A percentile compares a stretch with the other conserved stretches of the same genome.
phyloP scores from a whole-genome alignment of 1,140 invertebrate genomes.

The Coelopa frigida region DNA sequence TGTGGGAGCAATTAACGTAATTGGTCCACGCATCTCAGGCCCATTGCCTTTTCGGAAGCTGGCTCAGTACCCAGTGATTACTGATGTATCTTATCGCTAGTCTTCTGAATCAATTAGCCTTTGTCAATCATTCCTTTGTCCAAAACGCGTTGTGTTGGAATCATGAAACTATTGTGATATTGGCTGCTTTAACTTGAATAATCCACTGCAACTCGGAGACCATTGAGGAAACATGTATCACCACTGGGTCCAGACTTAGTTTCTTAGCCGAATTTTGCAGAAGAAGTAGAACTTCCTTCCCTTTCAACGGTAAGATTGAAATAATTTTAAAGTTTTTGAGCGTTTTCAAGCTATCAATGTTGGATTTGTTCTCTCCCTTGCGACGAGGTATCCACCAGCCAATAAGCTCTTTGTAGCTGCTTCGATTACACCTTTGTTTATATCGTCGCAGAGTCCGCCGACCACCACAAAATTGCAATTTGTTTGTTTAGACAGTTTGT shows the following conservation, averaged over 20 bases:
- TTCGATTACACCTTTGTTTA: constrained; percentile 14
- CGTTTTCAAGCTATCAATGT: constrained; percentile 17
- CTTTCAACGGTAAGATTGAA: constrained; percentile 27
- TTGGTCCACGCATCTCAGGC: too few species aligned
- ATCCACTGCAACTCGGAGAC: constrained; percentile 50
- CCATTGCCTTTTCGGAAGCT: too few species aligned
- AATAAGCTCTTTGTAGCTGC: constrained; percentile 30
- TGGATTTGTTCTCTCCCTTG: constrained; percentile 38
- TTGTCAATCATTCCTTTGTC: too few species aligned
- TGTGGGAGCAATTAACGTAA: too few species aligned
- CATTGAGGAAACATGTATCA: constrained; percentile 29
- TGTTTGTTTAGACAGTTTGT: constrained; percentile 52
- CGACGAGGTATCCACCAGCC: constrained; percentile 48
- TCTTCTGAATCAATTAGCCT: too few species aligned
- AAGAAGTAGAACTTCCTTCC: too few species aligned
- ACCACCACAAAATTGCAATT: constrained; percentile 53
- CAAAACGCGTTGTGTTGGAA: too few species aligned
- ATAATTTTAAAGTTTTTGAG: constrained; percentile 27
- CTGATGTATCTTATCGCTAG: too few species aligned
- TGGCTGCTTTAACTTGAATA: constrained; percentile 47
- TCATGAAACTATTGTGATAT: too few species aligned
- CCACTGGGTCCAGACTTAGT: constrained; percentile 21
- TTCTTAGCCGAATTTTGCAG: too few species aligned
- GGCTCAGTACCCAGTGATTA: too few species aligned
- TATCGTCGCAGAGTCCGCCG: constrained; percentile 30